phyloP scores from a whole-genome alignment of 92 coral and sea anemone species.

The Porites lobata region DNA sequence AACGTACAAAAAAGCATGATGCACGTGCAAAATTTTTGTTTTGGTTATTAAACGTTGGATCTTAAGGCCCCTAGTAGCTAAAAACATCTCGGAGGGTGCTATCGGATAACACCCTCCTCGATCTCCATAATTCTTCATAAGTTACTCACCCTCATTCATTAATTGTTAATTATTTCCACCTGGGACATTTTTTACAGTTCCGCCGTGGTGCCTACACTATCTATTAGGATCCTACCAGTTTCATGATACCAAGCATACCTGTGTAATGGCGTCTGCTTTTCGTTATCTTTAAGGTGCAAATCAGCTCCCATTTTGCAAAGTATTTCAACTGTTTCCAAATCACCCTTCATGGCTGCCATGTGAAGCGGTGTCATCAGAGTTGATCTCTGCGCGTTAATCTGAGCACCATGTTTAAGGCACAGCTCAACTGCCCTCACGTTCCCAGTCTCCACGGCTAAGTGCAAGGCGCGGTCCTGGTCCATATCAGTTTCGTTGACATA shows the following conservation, averaged over 20 bases:
- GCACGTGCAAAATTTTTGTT: no score
- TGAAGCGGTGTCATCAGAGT: constrained; percentile 77
- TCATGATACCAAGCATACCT: constrained; percentile 45
- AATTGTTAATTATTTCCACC: no score
- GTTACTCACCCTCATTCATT: no score
- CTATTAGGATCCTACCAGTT: no score
- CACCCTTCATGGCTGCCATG: constrained; percentile 87
- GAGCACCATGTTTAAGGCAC: constrained; percentile 67
- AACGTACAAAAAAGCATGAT: no score
- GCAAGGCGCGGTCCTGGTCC: constrained; percentile 70
- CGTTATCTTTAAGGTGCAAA: constrained; percentile 65
- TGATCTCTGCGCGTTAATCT: constrained; percentile 68
- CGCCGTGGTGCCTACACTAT: no score
- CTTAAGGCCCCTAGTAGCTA: no score
- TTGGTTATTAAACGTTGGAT: no score
- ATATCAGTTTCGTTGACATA: constrained; percentile 62
- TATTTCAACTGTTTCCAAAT: constrained; percentile 59
- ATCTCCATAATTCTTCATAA: no score
- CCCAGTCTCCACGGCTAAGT: constrained; percentile 70
- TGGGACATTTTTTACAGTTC: no score
- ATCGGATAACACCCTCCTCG: no score
- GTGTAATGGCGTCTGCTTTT: constrained; percentile 77
- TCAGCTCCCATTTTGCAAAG: constrained; percentile 70
- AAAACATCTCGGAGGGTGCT: no score
- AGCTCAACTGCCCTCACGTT: constrained; percentile 59